phyloP scores from a whole-genome alignment of 2,797 vertebrate species.

The Clarias laeviceps region DNA sequence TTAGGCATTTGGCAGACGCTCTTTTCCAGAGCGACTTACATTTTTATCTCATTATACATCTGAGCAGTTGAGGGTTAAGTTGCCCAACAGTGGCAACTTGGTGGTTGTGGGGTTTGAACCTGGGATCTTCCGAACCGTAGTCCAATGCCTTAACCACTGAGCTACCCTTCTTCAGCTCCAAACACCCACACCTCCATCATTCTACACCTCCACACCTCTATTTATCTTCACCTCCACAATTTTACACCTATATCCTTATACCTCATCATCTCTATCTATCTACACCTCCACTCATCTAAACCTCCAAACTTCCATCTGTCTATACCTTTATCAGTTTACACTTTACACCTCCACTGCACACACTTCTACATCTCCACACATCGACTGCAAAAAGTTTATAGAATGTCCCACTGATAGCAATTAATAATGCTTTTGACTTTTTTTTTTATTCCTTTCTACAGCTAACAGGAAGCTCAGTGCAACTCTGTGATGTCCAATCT shows the following conservation, averaged over 20 bases:
- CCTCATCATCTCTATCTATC: background rate
- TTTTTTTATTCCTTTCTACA: background rate
- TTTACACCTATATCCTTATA: no score
- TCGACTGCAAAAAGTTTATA: background rate
- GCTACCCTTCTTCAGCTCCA: no score
- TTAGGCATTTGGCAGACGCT: no score
- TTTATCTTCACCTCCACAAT: background rate
- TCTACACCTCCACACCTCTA: background rate
- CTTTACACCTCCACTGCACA: background rate
- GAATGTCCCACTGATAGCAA: background rate
- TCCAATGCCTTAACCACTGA: no score
- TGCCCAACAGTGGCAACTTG: no score
- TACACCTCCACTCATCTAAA: background rate
- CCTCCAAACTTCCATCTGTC: background rate
- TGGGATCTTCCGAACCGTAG: no score
- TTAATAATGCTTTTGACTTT: background rate
- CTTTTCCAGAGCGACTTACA: no score
- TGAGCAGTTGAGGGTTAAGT: no score
- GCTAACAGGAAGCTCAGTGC: constrained; percentile 5
- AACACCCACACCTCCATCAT: background rate
- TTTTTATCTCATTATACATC: no score
- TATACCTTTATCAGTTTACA: background rate
- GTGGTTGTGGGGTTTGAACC: no score
- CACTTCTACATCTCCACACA: background rate
- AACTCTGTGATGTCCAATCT: background rate